phyloP scores from a whole-genome alignment of 2,113 vertebrate species.

The Sceloporus tristichus region DNA sequence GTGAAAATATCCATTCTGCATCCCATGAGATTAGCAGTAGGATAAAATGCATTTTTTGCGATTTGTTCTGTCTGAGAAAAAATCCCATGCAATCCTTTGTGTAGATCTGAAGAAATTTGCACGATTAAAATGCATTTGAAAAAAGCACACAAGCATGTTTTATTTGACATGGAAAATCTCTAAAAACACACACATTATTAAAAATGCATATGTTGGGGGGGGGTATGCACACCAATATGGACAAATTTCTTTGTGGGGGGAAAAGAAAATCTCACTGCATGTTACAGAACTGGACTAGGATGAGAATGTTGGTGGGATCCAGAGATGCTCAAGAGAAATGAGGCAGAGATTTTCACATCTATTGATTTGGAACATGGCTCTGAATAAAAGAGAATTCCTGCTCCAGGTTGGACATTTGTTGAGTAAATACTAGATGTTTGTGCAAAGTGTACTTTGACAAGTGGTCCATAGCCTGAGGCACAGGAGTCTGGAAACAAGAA shows the following conservation, averaged over 20 bases:
- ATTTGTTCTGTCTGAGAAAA: not conserved
- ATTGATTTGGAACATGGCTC: not conserved
- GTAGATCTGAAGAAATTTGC: no score
- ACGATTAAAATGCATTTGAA: no score
- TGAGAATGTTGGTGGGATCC: not conserved
- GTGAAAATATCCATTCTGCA: not conserved
- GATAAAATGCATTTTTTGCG: not conserved
- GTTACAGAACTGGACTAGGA: not conserved
- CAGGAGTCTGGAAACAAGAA: no score
- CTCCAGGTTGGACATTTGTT: not conserved
- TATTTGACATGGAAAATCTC: no score
- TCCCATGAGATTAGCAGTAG: not conserved
- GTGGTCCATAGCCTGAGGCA: no score
- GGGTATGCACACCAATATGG: not conserved
- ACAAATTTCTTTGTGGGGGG: not conserved
- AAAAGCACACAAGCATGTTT: no score
- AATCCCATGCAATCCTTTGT: not conserved
- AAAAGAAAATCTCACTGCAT: not conserved
- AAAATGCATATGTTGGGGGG: not conserved
- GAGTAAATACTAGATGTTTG: not conserved
- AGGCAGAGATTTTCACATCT: not conserved
- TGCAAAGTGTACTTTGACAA: not conserved
- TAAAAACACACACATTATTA: no score
- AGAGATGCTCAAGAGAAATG: no score
- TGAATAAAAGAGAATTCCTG: not conserved